A percentile compares a stretch with the other conserved stretches of the same genome.
phyloP scores from a whole-genome alignment of 2,797 vertebrate genomes.

The Cyprinodon diabolis region DNA sequence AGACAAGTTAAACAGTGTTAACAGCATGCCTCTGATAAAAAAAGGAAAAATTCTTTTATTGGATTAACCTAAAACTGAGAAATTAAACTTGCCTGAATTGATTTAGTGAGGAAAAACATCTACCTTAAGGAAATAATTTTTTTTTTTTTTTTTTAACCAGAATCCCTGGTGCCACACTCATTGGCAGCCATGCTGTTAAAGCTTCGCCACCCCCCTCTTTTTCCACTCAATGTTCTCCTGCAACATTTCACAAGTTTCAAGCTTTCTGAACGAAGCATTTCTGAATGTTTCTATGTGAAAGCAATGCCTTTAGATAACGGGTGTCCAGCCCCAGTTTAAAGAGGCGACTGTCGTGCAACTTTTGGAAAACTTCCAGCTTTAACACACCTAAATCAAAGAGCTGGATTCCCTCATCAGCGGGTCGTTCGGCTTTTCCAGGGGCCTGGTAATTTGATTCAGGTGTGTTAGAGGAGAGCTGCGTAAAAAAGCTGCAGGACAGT shows the following conservation, averaged over 20 bases:
- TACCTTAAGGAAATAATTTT: neutral
- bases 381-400: neutral
- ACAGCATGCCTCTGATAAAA: neutral
- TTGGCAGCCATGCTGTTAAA: conserved; percentile 1
- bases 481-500: neutral
- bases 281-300: neutral
- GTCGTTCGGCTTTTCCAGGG: neutral
- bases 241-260: conserved; percentile 4
- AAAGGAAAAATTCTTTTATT: neutral
- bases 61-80: neutral
- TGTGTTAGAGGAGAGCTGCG: neutral
- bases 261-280: too few species aligned
- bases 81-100: neutral
- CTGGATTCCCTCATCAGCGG: neutral
- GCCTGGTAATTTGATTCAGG: neutral
- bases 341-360: neutral
- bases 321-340: neutral
- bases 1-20: neutral
- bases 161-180: neutral
- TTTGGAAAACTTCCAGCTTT: neutral
- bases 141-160: neutral
- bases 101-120: neutral
- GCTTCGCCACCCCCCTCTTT: neutral
- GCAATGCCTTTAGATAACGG: neutral
- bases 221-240: neutral